These are phyloP conservation scores for Halesus radiatus DNA, from an alignment of 1,140 invertebrate genomes.

Conservation along the genomic window DNA sequence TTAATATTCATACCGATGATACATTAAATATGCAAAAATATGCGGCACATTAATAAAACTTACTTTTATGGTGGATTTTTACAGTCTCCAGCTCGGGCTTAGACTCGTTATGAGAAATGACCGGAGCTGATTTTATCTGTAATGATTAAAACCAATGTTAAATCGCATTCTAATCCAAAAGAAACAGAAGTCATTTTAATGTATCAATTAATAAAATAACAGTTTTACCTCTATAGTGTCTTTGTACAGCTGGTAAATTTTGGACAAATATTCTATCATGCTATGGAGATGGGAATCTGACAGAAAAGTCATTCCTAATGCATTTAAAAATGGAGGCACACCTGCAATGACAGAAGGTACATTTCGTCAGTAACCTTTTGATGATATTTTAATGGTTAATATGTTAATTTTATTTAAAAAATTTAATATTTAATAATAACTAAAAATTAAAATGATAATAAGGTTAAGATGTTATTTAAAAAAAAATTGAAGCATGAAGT, in stretches of 20 bases:
- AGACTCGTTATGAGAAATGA: neutral
- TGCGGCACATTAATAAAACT: neutral
- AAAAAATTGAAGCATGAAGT: too few species aligned
- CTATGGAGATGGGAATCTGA: constrained; percentile 79
- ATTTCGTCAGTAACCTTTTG: too few species aligned
- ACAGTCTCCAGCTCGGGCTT: neutral
- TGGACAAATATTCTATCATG: constrained; percentile 88
- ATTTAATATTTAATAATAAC: too few species aligned
- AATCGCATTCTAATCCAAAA: too few species aligned
- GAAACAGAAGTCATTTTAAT: too few species aligned
- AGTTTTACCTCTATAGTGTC: constrained; percentile 82
- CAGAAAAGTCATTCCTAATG: constrained; percentile 82
- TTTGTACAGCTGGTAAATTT: constrained; percentile 87
- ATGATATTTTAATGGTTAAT: too few species aligned
- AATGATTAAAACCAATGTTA: too few species aligned
- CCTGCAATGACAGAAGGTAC: constrained; percentile 57
- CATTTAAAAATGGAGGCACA: constrained; percentile 85
- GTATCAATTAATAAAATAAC: too few species aligned
- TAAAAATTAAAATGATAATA: too few species aligned
- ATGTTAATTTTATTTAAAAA: too few species aligned
- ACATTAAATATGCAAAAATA: neutral
- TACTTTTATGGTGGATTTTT: neutral
- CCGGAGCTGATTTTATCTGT: neutral
- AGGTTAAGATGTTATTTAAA: too few species aligned
- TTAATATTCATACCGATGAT: neutral